Evolutionary conservation across 2,888 invertebrate genomes (phyloP).

Genomic region (Scelioninae gen. 2): DNA sequence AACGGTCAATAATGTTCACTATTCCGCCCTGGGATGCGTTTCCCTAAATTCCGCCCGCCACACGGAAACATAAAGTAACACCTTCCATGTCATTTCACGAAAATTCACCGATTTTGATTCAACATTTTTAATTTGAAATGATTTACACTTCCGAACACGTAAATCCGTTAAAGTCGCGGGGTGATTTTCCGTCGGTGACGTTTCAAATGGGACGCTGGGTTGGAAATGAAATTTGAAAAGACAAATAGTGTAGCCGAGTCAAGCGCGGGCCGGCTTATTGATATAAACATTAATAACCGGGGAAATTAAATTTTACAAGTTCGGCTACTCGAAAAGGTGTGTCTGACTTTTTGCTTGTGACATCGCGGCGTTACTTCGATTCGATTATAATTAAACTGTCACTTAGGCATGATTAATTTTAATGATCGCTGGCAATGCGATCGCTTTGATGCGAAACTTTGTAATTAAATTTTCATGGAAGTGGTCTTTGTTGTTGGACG

Average conservation of each 20-base stretch:
- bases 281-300: conserved; percentile 24
- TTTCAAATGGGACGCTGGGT: conserved; percentile 24
- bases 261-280: background rate
- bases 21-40: too few species aligned
- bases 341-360: conserved; percentile 41
- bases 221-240: conserved; percentile 14
- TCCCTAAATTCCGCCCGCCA: too few species aligned
- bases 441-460: conserved; percentile 46
- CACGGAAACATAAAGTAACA: too few species aligned
- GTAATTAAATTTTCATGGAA: conserved; percentile 53
- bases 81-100: too few species aligned
- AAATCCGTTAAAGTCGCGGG: too few species aligned
- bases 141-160: too few species aligned
- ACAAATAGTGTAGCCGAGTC: conserved; percentile 20
- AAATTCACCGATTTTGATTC: too few species aligned
- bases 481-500: conserved; percentile 23
- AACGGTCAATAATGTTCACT: too few species aligned
- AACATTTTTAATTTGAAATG: too few species aligned
- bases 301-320: conserved; percentile 30
- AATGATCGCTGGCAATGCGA: conserved; percentile 40
- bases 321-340: conserved; percentile 30
- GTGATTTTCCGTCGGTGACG: conserved; percentile 29
- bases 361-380: conserved; percentile 25
- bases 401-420: conserved; percentile 52
- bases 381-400: conserved; percentile 55